Base-by-base conservation (phyloP, 2,888 invertebrate species). In the Orthosia cruda region DNA sequence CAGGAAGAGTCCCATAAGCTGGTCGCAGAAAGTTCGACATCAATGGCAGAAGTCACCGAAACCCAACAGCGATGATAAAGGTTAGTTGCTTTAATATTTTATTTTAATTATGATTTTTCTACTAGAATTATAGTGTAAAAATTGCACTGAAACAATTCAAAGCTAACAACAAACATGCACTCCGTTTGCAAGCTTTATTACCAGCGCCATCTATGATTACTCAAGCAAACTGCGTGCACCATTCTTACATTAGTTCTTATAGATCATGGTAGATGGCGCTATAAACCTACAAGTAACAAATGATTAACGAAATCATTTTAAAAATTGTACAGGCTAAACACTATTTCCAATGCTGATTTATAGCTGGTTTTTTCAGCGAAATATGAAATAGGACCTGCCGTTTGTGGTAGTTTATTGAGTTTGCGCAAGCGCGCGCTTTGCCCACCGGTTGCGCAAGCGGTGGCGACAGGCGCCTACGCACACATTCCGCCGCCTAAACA, bases 21-120 rank as follows among this genome's bases (percentile, higher is more conserved):
- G 98, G 97, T 97, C 97, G 16, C 97, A 97, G 88, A 97, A 97
- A 92, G 97, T 97, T 57, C 93, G 97, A 61, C 97, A 97, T 79
- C 98, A 97, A 85, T 97, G 97, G 95, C 97, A 97, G 79, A 97
- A 97, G 83, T 95, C 97, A 12, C 97, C 97, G 3, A 96, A 93
- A 66, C 81, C 76, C 67, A 91, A 89, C 74, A 85, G 85, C 69
- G 91, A 93, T 40, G 91, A 94, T 67, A 93, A 95, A 94, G 96
- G 96, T 96, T 78, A 89, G 91, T 82, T 63, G 2, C 7, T 18
- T 49, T 7, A 47, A 26, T 54, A 32, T 40, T 20, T 18, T 45
- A 3, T 3, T 45, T 15, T 15, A 15, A 47, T 23, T 18, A 16
- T 16, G 20, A 32, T 1, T 13, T 12, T 20, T 40, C 26, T 45